A percentile compares a stretch with the other conserved stretches of the same genome.
phyloP scores from a whole-genome alignment of 2,113 vertebrate species.

The Anser brachyrhynchus region DNA sequence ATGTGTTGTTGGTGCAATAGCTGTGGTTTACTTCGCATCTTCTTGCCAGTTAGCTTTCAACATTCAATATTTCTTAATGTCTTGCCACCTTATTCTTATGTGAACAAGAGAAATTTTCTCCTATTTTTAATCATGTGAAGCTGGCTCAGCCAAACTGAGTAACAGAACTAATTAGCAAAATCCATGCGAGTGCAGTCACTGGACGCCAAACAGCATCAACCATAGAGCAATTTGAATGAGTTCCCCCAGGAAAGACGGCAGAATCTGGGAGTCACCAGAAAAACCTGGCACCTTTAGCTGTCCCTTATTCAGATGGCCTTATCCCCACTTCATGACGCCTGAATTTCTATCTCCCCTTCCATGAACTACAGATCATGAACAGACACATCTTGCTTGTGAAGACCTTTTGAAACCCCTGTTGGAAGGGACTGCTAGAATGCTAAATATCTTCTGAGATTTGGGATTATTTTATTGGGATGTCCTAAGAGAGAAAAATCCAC shows the following conservation, averaged over 20 bases:
- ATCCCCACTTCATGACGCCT: neutral
- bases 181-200: neutral
- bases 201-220: neutral
- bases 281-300: neutral
- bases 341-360: neutral
- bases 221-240: neutral
- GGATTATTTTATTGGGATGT: neutral
- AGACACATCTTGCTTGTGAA: neutral
- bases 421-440: neutral
- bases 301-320: neutral
- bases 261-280: neutral
- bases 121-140: neutral
- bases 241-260: neutral
- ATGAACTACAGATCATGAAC: neutral
- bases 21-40: slow-evolving; percentile 30
- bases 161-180: neutral
- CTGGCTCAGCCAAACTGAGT: neutral
- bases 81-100: neutral
- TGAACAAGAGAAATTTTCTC: slow-evolving; percentile 5
- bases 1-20: slow-evolving; percentile 24
- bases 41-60: slow-evolving; percentile 51
- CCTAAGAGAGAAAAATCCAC: neutral
- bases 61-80: slow-evolving; percentile 32
- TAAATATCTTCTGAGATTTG: neutral
- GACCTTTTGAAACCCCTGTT: neutral